These are phyloP conservation scores for Sepiola atlantica DNA, from an alignment of 2,888 invertebrate genomes.

Conservation along the genomic window DNA sequence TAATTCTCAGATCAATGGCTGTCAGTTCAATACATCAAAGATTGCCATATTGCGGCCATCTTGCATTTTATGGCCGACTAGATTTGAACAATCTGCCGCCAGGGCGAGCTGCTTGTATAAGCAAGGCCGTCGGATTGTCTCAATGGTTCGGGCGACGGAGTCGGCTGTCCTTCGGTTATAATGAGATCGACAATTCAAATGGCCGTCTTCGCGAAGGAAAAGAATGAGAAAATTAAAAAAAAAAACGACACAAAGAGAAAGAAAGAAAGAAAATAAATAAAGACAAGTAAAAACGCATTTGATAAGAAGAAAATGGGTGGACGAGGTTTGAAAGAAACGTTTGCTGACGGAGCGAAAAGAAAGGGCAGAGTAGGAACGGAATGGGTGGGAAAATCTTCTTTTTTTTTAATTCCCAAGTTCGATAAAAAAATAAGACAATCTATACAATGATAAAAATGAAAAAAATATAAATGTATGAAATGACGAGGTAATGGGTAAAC, in stretches of 20 bases:
- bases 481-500: not conserved
- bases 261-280: not conserved
- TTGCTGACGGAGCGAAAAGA: not conserved
- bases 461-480: not conserved
- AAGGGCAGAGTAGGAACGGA: not conserved
- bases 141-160: slow-evolving; percentile 9
- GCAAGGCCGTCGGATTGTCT: slow-evolving; percentile 32
- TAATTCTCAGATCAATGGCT: slow-evolving; percentile 21
- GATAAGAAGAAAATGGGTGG: not conserved
- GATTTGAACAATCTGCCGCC: slow-evolving; percentile 32
- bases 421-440: not conserved
- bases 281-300: slow-evolving; percentile 2
- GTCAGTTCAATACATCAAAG: slow-evolving; percentile 32
- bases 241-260: not conserved
- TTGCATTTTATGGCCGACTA: slow-evolving; percentile 32
- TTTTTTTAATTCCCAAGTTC: not conserved
- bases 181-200: slow-evolving; percentile 32
- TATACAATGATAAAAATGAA: not conserved
- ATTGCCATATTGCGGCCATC: slow-evolving; percentile 32
- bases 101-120: slow-evolving; percentile 32
- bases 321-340: not conserved
- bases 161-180: not conserved
- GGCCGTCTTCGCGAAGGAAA: not conserved
- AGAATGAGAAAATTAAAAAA: no score
- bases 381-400: not conserved